Base-by-base conservation (phyloP, 2,797 vertebrate genomes). In the Falco columbarius region DNA sequence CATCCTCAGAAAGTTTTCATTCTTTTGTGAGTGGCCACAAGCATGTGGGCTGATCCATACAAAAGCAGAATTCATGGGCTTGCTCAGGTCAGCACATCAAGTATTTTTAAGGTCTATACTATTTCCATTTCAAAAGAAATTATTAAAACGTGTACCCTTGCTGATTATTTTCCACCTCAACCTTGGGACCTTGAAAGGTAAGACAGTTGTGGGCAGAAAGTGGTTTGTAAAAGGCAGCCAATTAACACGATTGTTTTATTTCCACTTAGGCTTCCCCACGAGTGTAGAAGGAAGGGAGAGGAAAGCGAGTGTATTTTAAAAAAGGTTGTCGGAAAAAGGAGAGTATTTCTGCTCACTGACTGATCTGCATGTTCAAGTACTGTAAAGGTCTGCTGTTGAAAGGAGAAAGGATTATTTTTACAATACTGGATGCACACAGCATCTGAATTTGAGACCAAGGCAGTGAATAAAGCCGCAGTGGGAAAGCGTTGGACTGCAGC, bases 401-500 rank as follows among this genome's bases (percentile, higher is more conserved):
- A 68, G 77, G 38, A 89, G 52, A 89, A 90, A 92, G 27, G 49
- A 70, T 70, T 90, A 66, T 46, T 80, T 95, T 88, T 86, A 70
- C 65, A 49, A 29, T 67, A n/a, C 22, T 67, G 51, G 79, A 84
- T 55, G 63, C 47, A 26, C 42, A 62, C 19, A 84, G 66, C 32
- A 82, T 86, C 71, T 86, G 83, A 97, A 82, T 89, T 42, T 79
- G 51, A 95, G 86, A 76, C 19, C 14, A 49, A 32, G 61, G 73
- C 44, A 86, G 19, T 11, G 74, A 97, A 90, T 80, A 92, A 95
- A 92, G 52, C 46, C 63, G 6, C 76, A 90, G 86, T 81, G 67
- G 79, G 67, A 61, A 84, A 93, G 71, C 3, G 4, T 46, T 75
- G 85, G 84, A n/a, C 8, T 29, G 2, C 12, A 75, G 68, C 47